phyloP scores from a whole-genome alignment of 2,113 vertebrate species.

The Argyrosomus japonicus region DNA sequence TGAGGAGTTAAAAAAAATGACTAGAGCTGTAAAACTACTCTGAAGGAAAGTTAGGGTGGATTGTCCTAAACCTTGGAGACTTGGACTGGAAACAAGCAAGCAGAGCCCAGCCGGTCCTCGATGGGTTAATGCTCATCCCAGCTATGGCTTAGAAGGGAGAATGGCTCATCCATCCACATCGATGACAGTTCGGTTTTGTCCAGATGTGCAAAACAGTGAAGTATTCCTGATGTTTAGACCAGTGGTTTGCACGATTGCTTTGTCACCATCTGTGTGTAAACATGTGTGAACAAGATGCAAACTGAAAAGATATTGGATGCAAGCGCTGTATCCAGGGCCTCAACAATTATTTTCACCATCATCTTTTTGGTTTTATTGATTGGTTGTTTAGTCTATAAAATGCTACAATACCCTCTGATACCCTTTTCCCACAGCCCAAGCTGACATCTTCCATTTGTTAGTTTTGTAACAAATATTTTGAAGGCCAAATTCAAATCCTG shows the following conservation, averaged over 20 bases:
- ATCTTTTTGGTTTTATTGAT: not conserved
- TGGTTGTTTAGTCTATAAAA: not conserved
- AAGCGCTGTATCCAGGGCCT: too few species aligned
- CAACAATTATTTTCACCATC: not conserved
- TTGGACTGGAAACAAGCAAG: not conserved
- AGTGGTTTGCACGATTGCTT: not conserved
- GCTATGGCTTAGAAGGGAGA: not conserved
- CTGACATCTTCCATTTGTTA: not conserved
- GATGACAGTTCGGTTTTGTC: not conserved
- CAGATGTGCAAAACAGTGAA: not conserved
- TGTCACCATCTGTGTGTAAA: not conserved
- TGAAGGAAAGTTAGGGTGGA: not conserved
- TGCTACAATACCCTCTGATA: not conserved
- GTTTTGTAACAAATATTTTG: not conserved
- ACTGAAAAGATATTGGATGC: not conserved
- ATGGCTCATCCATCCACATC: not conserved
- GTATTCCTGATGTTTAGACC: not conserved
- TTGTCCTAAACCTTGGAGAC: not conserved
- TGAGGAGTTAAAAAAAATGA: not conserved
- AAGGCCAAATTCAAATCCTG: not conserved
- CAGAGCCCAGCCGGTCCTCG: not conserved
- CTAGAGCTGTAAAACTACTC: not conserved
- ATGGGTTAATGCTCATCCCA: not conserved
- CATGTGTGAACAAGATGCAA: not conserved
- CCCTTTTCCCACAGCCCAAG: not conserved